Evolutionary conservation across 2,113 vertebrate species (phyloP).

Genomic region (Eleginops maclovinus): DNA sequence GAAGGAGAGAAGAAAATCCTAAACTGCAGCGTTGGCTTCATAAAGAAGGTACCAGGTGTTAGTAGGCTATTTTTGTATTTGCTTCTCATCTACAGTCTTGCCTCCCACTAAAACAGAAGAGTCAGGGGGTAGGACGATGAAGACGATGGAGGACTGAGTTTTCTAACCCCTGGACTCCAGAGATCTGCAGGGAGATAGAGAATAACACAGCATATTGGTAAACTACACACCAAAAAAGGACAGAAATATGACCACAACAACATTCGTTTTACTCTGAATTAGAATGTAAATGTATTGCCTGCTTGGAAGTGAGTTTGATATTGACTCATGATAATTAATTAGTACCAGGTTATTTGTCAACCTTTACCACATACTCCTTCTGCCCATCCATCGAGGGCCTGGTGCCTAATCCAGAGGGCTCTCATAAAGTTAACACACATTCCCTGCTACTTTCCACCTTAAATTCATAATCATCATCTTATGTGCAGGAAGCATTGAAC

Average conservation of each 20-base stretch:
- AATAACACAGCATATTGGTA: not conserved
- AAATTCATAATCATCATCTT: no score
- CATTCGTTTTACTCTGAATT: not conserved
- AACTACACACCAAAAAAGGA: not conserved
- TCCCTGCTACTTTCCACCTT: not conserved
- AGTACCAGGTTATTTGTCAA: no score
- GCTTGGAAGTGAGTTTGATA: not conserved
- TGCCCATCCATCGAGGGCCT: no score
- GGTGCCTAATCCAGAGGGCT: not conserved
- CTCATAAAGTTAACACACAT: not conserved
- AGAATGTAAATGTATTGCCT: not conserved
- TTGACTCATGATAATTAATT: no score
- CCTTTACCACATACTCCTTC: no score
- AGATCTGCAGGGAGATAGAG: constrained; percentile 70
- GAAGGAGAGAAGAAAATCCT: constrained; percentile 24
- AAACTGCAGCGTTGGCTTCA: constrained; percentile 49
- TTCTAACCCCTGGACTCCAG: constrained; percentile 83
- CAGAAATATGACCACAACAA: not conserved
- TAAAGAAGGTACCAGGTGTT: constrained; percentile 66
- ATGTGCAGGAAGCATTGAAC: no score
- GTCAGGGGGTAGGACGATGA: constrained; percentile 32
- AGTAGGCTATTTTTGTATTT: constrained; percentile 70
- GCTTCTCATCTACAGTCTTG: constrained; percentile 49
- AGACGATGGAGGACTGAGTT: constrained; percentile 18
- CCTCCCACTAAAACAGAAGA: constrained; percentile 59